These are phyloP conservation scores for Ptilonorhynchus violaceus DNA, from an alignment of 2,113 vertebrate genomes.

Conservation along the genomic window DNA sequence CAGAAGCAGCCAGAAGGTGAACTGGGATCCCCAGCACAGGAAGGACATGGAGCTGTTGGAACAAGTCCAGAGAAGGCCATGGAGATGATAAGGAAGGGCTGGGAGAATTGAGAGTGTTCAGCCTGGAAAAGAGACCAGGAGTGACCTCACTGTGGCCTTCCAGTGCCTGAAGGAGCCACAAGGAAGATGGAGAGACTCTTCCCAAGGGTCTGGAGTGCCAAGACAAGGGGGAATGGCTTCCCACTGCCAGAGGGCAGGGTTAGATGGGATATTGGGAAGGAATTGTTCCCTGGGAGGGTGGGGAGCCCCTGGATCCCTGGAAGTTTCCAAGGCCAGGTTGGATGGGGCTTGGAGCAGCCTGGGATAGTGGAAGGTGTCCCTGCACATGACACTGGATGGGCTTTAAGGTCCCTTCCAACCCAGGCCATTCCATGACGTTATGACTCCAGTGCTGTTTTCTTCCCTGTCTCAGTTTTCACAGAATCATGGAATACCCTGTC, in stretches of 20 bases:
- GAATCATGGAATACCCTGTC: not conserved
- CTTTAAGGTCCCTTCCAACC: fast-evolving
- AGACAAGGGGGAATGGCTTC: not conserved
- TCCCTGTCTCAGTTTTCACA: not conserved
- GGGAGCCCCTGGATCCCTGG: not conserved
- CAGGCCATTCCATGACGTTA: not conserved
- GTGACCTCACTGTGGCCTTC: fast-evolving
- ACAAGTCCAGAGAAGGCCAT: too few species aligned
- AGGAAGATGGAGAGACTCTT: not conserved
- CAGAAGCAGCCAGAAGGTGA: not conserved
- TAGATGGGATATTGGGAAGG: not conserved
- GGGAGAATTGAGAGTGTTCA: not conserved
- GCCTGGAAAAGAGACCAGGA: not conserved
- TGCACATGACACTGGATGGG: not conserved
- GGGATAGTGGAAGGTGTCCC: not conserved
- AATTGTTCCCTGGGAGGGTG: not conserved
- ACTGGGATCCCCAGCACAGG: too few species aligned
- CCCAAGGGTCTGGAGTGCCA: fast-evolving
- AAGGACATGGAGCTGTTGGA: not conserved
- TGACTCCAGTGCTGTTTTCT: not conserved
- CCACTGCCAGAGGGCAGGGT: fast-evolving
- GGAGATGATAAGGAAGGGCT: not conserved
- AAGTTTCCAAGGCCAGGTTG: fast-evolving
- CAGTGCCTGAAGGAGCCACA: not conserved
- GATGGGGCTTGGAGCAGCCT: not conserved